Evolutionary conservation across 2,797 vertebrate genomes (phyloP), one percentile per base, ranked within the genome.

Genomic region (Xiphophorus birchmanni): DNA sequence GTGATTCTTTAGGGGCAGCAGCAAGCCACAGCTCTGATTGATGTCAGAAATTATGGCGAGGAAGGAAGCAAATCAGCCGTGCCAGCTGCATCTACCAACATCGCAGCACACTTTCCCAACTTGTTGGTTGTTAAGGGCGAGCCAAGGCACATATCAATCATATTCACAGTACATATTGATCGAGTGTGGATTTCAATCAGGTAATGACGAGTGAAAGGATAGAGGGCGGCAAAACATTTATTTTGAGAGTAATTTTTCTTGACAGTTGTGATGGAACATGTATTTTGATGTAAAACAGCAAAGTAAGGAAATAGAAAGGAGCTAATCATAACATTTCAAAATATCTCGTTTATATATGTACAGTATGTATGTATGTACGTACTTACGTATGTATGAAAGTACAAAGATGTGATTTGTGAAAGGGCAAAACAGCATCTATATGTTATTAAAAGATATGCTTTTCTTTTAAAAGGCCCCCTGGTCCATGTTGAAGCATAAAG

Each of bases 121-220:
- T 84, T 80, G 73, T 67, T 86, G 81, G 73, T 76, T 75, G 80
- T 79, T 87, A 52, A 42, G 74, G 67, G 75, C 5, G 2, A 63
- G 74, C 76, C 1, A 67, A 81, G 72, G 71, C 50, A 85, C 77
- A 23, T 83, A 82, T 87, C 79, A 83, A 79, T 88, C 82, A 84
- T 79, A 79, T 82, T 82, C 76, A 79, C 21, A 65, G 60, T 7
- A 35, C 71, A 32, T 77, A 80, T 84, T 89, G 84, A 90, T 87
- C 11, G 60, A 86, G 60, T 71, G 77, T 4, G 1, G 75, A 63
- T 48, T 81, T 84, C 80, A 81, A 56, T 83, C 75, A 42, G 69
- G 79, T 85, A 88, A 86, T 82, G 84, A 88, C 75, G 75, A 91
- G 81, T 87, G 81, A 89, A 79, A 80, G 67, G 32, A 60, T 13